A percentile compares a stretch with the other conserved stretches of the same genome.
Conservation (phyloP, 1,140 invertebrate genomes). For the Bombyx mandarina region DNA sequence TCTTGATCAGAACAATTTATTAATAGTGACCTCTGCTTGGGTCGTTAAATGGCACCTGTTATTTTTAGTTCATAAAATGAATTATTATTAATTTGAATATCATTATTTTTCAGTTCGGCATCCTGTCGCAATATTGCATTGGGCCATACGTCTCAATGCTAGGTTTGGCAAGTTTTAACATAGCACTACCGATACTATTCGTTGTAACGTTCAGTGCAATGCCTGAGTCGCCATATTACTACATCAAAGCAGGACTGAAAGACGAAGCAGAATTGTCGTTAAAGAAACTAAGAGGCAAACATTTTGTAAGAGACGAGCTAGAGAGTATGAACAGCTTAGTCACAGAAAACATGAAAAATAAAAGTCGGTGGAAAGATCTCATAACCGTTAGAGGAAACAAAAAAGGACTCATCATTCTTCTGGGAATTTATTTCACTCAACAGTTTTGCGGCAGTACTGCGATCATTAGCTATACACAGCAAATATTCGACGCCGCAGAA, state of each 20-base stretch:
- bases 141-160: slow-evolving; percentile 75
- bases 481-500: slow-evolving; percentile 76
- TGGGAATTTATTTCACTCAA: slow-evolving; percentile 80
- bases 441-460: slow-evolving; percentile 84
- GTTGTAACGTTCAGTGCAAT: slow-evolving; percentile 77
- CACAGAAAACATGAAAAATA: slow-evolving; percentile 69
- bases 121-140: slow-evolving; percentile 77
- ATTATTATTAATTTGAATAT: too few relatives aligned
- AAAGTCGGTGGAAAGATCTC: slow-evolving; percentile 73
- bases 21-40: too few relatives aligned
- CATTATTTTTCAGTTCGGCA: slow-evolving; percentile 72
- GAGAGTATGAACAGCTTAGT: slow-evolving; percentile 74
- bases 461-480: slow-evolving; percentile 81
- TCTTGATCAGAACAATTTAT: too few relatives aligned
- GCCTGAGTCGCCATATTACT: slow-evolving; percentile 86
- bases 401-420: slow-evolving; percentile 75
- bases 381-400: slow-evolving; percentile 73
- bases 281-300: slow-evolving; percentile 73
- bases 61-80: too few relatives aligned
- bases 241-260: slow-evolving; percentile 71
- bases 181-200: slow-evolving; percentile 73
- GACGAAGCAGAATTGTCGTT: slow-evolving; percentile 75
- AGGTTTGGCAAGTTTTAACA: slow-evolving; percentile 72
- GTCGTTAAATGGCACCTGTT: too few relatives aligned
- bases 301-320: slow-evolving; percentile 74